These are phyloP conservation scores for Ceramica pisi DNA, from an alignment of 2,888 invertebrate species.

Conservation along the genomic window DNA sequence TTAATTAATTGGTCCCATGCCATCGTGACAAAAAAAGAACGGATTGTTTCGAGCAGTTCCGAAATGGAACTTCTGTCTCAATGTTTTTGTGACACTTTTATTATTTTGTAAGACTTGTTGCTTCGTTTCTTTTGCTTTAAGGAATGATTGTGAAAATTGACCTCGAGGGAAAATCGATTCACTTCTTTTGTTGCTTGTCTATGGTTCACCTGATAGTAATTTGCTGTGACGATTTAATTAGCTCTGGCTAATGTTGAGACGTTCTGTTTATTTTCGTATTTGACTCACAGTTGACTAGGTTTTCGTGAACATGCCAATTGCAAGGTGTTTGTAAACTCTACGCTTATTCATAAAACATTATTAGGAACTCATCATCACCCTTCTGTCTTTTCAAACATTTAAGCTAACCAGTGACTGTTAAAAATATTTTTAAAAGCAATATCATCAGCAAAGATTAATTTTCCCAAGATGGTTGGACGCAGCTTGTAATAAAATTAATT, in stretches of 20 bases:
- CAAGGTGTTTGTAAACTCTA: background rate
- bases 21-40: too few relatives aligned
- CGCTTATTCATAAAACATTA: slow-evolving; percentile 28
- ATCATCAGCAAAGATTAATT: background rate
- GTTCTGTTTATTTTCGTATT: slow-evolving; percentile 30
- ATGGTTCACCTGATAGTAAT: slow-evolving; percentile 29
- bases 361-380: slow-evolving; percentile 7
- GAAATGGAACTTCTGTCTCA: slow-evolving; percentile 1
- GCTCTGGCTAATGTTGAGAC: background rate
- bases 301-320: slow-evolving; percentile 21
- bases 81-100: background rate
- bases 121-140: slow-evolving; percentile 7
- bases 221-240: slow-evolving; percentile 8
- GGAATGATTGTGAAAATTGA: slow-evolving; percentile 45
- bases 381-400: background rate
- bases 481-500: background rate
- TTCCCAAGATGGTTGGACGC: background rate
- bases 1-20: too few relatives aligned
- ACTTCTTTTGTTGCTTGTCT: slow-evolving; percentile 20
- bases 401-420: too few relatives aligned
- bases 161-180: slow-evolving; percentile 48
- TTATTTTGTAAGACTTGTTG: slow-evolving; percentile 28
- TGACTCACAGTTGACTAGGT: slow-evolving; percentile 14
- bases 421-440: background rate
- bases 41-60: background rate